Evolutionary conservation across 2,113 vertebrate genomes (phyloP), one percentile per base, ranked within the genome.

Genomic region (Paradoxurus hermaphroditus): DNA sequence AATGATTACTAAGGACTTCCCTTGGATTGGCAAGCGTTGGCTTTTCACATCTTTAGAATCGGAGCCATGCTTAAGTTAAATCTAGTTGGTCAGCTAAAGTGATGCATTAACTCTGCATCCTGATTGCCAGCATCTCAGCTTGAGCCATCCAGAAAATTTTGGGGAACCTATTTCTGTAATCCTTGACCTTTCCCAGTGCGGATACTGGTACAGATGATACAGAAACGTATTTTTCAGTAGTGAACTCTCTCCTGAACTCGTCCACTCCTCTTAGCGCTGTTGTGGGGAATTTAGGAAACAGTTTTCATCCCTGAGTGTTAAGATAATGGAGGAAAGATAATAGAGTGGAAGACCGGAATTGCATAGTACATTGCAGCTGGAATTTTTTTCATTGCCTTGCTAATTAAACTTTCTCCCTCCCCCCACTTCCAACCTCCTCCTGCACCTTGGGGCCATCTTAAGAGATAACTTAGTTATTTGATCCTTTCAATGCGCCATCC

Each of bases 131-230:
- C 94, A 85, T 92, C 63, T 87, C 65, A 36, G 63, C 18, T 67
- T 62, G 51, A 97, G 51, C 51, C 82, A 79, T 94, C 65, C 85
- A 25, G 27, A 87, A 85, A 95, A n/a, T 93, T 72, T 78, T 75
- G 63, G 70, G 31, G 46, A 75, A 90, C 36, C 77, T 59, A 82
- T 31, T 93, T 94, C 65, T 73, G 83, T 41, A 94, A 89, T 91
- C 77, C 85, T 90, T 92, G 70, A 81, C 82, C 25, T 96, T 92
- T 16, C 63, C 44, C 59, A 46, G 2, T 87, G 49, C 27, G 46
- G 70, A 70, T 82, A 59, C 31, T 81, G 41, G 3, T 92, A 46
- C 5, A 44, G 53, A 93, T 88, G 90, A 53, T 59, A 34, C 79
- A 94, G 62, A 73, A 65, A 53, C 59, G 2, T 65, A 16, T 89